A percentile compares a stretch with the other conserved stretches of the same genome.
Conservation (phyloP, 2,113 vertebrate genomes). For the Campylorhamphus procurvoides region DNA sequence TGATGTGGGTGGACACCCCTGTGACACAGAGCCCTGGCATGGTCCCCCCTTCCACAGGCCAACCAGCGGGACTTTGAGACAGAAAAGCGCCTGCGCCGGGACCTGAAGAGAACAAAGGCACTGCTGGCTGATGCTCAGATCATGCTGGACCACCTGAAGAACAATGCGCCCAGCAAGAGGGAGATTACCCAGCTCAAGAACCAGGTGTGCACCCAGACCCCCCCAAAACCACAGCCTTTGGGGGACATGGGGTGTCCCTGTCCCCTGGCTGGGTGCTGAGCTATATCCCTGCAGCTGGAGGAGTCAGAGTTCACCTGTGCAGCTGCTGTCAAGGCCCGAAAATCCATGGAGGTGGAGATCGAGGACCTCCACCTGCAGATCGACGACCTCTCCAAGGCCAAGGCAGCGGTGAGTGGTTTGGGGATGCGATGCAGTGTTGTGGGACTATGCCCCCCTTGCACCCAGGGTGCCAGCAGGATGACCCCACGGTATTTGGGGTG, state of each 20-base stretch:
- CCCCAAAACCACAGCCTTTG: background rate
- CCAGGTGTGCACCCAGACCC: constrained; percentile 78
- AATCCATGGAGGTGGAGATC: constrained; percentile 97
- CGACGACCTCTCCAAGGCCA: constrained; percentile 92
- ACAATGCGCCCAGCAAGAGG: constrained; percentile 95
- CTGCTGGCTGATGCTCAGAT: constrained; percentile 93
- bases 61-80: constrained; percentile 88
- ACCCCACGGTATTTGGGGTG: fast-evolving
- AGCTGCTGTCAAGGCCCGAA: constrained; percentile 91
- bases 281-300: constrained; percentile 82
- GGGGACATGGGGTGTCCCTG: background rate
- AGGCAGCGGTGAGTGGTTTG: constrained; percentile 81
- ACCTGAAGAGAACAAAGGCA: constrained; percentile 95
- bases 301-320: constrained; percentile 97
- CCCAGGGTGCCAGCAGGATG: background rate
- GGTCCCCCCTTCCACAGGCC: constrained; percentile 72
- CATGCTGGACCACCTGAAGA: constrained; percentile 98
- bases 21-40: fast-evolving
- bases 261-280: background rate
- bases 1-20: background rate
- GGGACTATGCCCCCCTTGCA: background rate
- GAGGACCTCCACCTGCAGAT: constrained; percentile 97
- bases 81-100: constrained; percentile 92
- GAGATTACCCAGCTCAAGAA: constrained; percentile 96
- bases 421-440: fast-evolving